Percentiles rank a stretch among this genome's conserved stretches.
phyloP scores from a whole-genome alignment of 2,888 invertebrate genomes.

The Tetrapedia diversipes region DNA sequence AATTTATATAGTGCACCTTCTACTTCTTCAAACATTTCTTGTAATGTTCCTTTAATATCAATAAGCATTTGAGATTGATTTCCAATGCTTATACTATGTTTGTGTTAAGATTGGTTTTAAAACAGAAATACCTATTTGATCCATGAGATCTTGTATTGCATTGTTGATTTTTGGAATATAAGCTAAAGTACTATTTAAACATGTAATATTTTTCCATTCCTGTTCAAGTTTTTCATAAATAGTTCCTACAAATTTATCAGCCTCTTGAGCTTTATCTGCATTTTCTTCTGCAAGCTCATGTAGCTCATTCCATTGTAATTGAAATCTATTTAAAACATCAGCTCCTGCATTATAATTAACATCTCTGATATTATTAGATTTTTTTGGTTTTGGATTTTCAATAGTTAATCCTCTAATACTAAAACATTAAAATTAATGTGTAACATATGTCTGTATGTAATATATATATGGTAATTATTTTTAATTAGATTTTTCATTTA shows the following conservation, averaged over 20 bases:
- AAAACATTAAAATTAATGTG: conserved; percentile 42
- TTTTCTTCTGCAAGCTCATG: conserved; percentile 88
- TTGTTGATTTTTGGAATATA: conserved; percentile 83
- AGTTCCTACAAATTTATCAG: conserved; percentile 81
- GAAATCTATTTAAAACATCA: conserved; percentile 88
- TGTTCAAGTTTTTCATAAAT: conserved; percentile 81
- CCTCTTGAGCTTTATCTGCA: conserved; percentile 85
- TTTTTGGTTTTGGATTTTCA: conserved; percentile 74
- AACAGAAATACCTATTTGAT: conserved; percentile 81
- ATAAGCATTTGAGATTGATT: not conserved
- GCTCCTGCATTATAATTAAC: conserved; percentile 87
- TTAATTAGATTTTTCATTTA: not conserved
- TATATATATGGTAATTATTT: not conserved
- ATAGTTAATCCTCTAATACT: conserved; percentile 79
- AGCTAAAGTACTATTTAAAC: conserved; percentile 81
- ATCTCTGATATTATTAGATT: conserved; percentile 66
- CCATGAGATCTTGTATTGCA: conserved; percentile 83
- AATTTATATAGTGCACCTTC: conserved; percentile 87
- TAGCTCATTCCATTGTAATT: conserved; percentile 88
- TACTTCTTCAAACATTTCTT: conserved; percentile 86
- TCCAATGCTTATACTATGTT: not conserved
- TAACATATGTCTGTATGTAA: not conserved
- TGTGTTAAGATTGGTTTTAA: not conserved
- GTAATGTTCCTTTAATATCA: conserved; percentile 82
- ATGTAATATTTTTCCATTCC: conserved; percentile 81